Evolutionary conservation across 2,888 invertebrate species (phyloP).

Genomic region (Dendrolimus houi): DNA sequence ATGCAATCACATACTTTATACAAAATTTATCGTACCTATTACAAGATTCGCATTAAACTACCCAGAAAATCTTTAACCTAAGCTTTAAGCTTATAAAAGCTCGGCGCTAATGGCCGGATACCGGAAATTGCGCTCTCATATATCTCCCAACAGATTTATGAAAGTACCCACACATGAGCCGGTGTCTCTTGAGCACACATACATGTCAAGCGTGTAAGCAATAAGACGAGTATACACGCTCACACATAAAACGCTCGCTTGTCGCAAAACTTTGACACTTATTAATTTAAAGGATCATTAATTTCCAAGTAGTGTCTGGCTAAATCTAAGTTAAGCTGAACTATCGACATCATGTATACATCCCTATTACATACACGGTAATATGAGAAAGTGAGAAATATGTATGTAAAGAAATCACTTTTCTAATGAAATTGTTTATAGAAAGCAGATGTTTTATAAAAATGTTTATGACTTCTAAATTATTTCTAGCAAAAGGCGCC

Average conservation of each 20-base stretch:
- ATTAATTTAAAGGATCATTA: conserved; percentile 69
- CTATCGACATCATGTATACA: conserved; percentile 5
- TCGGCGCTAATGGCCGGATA: conserved; percentile 89
- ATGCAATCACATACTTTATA: conserved; percentile 76
- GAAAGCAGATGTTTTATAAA: too few relatives aligned
- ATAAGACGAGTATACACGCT: conserved; percentile 18
- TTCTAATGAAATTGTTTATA: too few relatives aligned
- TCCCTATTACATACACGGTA: too few relatives aligned
- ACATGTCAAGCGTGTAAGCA: conserved; percentile 15
- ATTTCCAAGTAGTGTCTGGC: conserved; percentile 42
- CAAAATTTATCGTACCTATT: conserved; percentile 75
- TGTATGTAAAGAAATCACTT: too few relatives aligned
- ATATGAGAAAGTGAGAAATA: too few relatives aligned
- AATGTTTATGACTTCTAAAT: too few relatives aligned
- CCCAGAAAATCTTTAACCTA: conserved; percentile 77
- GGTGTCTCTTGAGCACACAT: conserved; percentile 61
- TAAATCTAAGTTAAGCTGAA: conserved; percentile 18
- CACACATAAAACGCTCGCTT: conserved; percentile 25
- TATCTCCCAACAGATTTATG: conserved; percentile 93
- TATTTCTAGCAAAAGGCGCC: too few relatives aligned
- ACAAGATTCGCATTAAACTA: conserved; percentile 77
- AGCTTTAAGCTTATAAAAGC: conserved; percentile 81
- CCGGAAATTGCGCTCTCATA: conserved; percentile 94
- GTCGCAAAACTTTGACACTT: conserved; percentile 64
- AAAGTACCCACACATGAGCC: conserved; percentile 83